Conservation (phyloP, 1,140 invertebrate species). For the Mercenaria mercenaria region DNA sequence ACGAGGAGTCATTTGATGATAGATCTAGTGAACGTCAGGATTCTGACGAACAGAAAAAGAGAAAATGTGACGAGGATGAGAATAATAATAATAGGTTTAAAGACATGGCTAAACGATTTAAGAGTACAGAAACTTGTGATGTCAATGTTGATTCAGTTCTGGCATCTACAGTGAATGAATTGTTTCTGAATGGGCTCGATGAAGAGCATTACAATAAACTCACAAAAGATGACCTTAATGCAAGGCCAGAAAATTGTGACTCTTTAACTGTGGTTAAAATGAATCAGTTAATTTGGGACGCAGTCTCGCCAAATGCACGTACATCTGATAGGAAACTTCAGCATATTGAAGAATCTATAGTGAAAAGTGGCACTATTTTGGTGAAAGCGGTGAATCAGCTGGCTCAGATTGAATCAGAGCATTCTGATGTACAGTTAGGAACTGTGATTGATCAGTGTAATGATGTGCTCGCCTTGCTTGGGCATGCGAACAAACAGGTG, state of each 20-base stretch:
- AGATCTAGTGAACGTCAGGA: background rate
- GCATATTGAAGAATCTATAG: conserved; percentile 1
- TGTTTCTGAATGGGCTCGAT: conserved; percentile 2
- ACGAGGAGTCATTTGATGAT: background rate
- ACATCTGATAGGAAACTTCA: conserved; percentile 36
- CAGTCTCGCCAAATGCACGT: background rate
- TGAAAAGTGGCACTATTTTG: conserved; percentile 3
- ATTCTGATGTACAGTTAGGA: background rate
- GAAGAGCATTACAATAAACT: conserved; percentile 12
- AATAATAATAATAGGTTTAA: conserved; percentile 25
- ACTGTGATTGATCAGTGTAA: conserved; percentile 11
- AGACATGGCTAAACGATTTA: conserved; percentile 14
- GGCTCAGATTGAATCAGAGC: background rate
- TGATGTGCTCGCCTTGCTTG: conserved; percentile 33
- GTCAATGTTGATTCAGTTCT: background rate
- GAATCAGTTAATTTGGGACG: conserved; percentile 40
- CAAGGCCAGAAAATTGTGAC: conserved; percentile 15
- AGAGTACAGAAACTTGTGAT: background rate
- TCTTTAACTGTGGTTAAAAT: background rate
- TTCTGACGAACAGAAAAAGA: background rate
- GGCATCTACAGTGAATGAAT: background rate
- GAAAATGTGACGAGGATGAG: background rate
- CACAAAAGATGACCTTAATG: conserved; percentile 26
- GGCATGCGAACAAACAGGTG: conserved; percentile 27
- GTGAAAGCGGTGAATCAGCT: background rate